Evolutionary conservation across 2,797 vertebrate species (phyloP).

Genomic region (Meda fulgida): DNA sequence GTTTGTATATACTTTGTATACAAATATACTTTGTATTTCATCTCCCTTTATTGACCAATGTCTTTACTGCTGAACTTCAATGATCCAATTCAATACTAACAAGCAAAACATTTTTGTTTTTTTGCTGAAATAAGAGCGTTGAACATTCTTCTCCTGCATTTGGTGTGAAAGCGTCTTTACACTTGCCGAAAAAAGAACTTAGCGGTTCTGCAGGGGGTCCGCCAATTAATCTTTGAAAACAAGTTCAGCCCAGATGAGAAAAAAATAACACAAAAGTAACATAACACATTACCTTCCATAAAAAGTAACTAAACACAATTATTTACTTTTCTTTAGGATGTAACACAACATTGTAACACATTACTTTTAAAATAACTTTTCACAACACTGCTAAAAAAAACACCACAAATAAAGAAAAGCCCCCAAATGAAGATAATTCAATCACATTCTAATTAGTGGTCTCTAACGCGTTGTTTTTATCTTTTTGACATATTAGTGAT

Average conservation of each 20-base stretch:
- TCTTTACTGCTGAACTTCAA: background rate
- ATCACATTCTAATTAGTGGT: background rate
- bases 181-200: background rate
- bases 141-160: background rate
- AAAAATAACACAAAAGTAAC: too few relatives aligned
- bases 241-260: too few relatives aligned
- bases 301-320: background rate
- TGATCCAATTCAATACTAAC: background rate
- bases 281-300: too few relatives aligned
- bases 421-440: background rate
- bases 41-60: too few relatives aligned
- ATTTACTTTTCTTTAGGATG: background rate
- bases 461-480: background rate
- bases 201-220: too few relatives aligned
- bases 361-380: background rate
- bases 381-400: background rate
- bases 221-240: too few relatives aligned
- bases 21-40: too few relatives aligned
- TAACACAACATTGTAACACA: background rate
- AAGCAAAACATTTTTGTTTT: too few relatives aligned
- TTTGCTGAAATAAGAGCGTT: too few relatives aligned
- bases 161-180: background rate
- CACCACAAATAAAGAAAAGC: background rate
- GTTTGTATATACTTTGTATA: too few relatives aligned
- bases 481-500: slow-evolving; percentile 77